A percentile compares a stretch with the other conserved stretches of the same genome.
These are phyloP conservation scores for Liolophura sinensis DNA, from an alignment of 1,140 invertebrate species.

Conservation along the genomic window DNA sequence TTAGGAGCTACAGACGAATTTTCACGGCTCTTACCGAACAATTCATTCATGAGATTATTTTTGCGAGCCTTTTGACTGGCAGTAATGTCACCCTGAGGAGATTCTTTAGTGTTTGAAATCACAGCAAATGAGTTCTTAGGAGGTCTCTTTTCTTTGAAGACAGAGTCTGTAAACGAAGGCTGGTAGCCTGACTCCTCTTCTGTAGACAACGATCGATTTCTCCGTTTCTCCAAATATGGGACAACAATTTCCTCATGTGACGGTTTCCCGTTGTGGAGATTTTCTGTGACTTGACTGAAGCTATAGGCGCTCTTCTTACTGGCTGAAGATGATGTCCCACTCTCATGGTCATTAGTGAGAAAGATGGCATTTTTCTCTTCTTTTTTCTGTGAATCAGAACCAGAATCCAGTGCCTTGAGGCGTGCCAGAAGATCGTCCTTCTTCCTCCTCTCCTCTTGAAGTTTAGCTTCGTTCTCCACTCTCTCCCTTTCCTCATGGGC, in stretches of 20 bases:
- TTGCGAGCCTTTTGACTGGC: neutral
- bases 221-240: constrained; percentile 31
- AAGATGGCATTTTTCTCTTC: constrained; percentile 12
- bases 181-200: constrained; percentile 30
- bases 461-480: constrained; percentile 30
- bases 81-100: neutral
- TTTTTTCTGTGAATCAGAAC: constrained; percentile 14
- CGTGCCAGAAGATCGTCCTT: constrained; percentile 40
- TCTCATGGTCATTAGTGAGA: neutral
- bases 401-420: constrained; percentile 29
- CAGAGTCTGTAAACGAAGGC: constrained; percentile 29
- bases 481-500: constrained; percentile 28
- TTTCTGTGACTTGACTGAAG: constrained; percentile 39
- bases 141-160: neutral
- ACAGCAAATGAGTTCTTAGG: neutral
- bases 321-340: neutral
- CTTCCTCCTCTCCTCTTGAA: constrained; percentile 36
- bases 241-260: constrained; percentile 36
- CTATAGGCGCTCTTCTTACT: constrained; percentile 11
- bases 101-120: neutral
- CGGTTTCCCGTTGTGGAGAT: constrained; percentile 43
- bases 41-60: constrained; percentile 6
- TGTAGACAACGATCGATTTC: constrained; percentile 8
- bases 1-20: too few species aligned
- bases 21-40: constrained; percentile 9